Percentiles rank a stretch among this genome's conserved stretches.
phyloP scores from a whole-genome alignment of 2,113 vertebrate species.

The Oceanites oceanicus region DNA sequence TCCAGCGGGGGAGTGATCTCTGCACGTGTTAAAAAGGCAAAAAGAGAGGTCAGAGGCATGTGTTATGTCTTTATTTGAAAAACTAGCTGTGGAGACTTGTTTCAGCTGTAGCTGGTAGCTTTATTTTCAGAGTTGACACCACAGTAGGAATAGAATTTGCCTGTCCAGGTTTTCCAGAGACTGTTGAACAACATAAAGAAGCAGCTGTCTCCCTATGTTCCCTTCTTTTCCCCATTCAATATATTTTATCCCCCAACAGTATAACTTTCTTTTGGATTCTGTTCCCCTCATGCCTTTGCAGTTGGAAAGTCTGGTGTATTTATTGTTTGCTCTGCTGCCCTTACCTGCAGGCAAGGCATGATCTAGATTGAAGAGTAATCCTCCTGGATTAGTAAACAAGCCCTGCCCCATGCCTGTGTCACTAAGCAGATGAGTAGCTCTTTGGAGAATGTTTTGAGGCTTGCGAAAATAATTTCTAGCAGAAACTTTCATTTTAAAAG shows the following conservation, averaged over 20 bases:
- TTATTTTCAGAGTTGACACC: background rate
- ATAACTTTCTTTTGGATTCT: background rate
- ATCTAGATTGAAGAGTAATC: slow-evolving; percentile 4
- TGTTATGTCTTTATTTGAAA: background rate
- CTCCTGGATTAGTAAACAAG: slow-evolving; percentile 19
- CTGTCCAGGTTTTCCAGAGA: background rate
- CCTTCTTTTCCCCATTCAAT: background rate
- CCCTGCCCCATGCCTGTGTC: slow-evolving; percentile 6
- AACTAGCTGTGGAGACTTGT: background rate
- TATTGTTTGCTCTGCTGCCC: background rate
- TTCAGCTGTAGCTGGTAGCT: background rate
- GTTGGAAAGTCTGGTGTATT: background rate
- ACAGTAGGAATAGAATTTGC: background rate
- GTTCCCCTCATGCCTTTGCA: background rate
- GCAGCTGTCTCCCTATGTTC: background rate
- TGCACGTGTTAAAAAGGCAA: background rate
- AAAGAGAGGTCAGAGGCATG: background rate
- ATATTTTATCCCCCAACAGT: background rate
- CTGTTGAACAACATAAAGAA: background rate
- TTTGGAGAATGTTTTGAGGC: background rate
- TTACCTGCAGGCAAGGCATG: slow-evolving; percentile 15
- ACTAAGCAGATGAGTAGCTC: slow-evolving; percentile 7
- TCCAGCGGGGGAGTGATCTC: background rate
- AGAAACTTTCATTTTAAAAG: background rate
- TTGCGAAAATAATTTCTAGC: background rate